phyloP scores from a whole-genome alignment of 1,140 invertebrate species.

The Aphis craccivora region DNA sequence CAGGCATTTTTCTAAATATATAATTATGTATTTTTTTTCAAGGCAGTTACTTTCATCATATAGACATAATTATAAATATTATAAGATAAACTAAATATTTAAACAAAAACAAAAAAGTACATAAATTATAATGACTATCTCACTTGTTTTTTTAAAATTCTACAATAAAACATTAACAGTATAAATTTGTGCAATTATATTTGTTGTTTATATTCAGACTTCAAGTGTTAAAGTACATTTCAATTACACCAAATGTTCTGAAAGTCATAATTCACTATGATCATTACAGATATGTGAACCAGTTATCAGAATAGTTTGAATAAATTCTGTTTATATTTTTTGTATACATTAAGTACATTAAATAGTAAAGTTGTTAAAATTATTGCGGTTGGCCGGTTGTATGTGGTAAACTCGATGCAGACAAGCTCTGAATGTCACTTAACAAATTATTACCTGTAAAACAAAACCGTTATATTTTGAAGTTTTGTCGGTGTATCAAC shows the following conservation, averaged over 20 bases:
- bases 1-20: not conserved
- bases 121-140: conserved; percentile 43
- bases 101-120: conserved; percentile 40
- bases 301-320: not conserved
- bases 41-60: conserved; percentile 38
- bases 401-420: conserved; percentile 54
- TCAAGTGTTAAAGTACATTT: conserved; percentile 40
- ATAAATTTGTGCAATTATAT: conserved; percentile 20
- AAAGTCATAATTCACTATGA: conserved; percentile 7
- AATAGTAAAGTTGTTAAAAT: conserved; percentile 26
- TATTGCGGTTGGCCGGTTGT: conserved; percentile 29
- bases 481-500: conserved; percentile 55
- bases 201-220: conserved; percentile 45
- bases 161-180: conserved; percentile 25
- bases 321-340: conserved; percentile 31
- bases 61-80: conserved; percentile 27
- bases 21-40: not conserved
- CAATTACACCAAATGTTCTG: not conserved
- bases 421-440: conserved; percentile 54
- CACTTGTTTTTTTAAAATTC: conserved; percentile 22
- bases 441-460: conserved; percentile 56
- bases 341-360: conserved; percentile 43
- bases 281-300: not conserved
- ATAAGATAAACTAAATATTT: conserved; percentile 45
- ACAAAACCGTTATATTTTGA: conserved; percentile 56